A percentile compares a stretch with the other conserved stretches of the same genome.
These are phyloP conservation scores for Corythornis madagascariensis DNA, from an alignment of 2,113 vertebrate species.

Conservation along the genomic window DNA sequence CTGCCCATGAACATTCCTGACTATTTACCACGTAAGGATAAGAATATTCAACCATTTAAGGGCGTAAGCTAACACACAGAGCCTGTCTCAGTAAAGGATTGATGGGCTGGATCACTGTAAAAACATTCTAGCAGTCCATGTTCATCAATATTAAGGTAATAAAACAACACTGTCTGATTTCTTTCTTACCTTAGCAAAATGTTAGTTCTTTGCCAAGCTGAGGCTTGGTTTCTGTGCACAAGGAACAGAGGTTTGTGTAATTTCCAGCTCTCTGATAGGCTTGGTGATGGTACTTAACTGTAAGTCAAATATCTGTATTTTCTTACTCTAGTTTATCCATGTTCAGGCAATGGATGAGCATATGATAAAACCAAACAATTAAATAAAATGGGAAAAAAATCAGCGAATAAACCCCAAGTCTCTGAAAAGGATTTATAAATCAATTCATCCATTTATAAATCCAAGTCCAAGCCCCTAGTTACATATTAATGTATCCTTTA, in stretches of 20 bases:
- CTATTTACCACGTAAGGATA: constrained; percentile 52
- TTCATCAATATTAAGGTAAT: constrained; percentile 22
- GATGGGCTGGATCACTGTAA: neutral
- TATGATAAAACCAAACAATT: neutral
- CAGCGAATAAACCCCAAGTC: fast-evolving
- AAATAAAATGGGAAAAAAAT: neutral
- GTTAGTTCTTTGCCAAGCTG: neutral
- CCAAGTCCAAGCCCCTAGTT: neutral
- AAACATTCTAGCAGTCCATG: neutral
- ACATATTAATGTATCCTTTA: neutral
- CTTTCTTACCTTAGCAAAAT: neutral
- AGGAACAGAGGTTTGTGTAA: neutral
- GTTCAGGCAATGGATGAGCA: neutral
- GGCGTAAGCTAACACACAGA: constrained; percentile 8
- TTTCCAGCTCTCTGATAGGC: neutral
- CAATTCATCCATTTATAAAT: neutral
- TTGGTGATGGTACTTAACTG: neutral
- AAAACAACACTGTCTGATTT: neutral
- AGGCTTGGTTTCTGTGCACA: neutral
- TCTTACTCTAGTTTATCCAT: neutral
- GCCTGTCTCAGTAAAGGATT: constrained; percentile 1
- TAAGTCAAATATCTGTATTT: neutral
- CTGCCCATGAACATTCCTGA: constrained; percentile 58
- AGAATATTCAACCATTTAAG: constrained; percentile 67
- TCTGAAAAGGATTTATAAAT: neutral